phyloP scores from a whole-genome alignment of 2,797 vertebrate species.

The Microctenopoma stevenorrisi region DNA sequence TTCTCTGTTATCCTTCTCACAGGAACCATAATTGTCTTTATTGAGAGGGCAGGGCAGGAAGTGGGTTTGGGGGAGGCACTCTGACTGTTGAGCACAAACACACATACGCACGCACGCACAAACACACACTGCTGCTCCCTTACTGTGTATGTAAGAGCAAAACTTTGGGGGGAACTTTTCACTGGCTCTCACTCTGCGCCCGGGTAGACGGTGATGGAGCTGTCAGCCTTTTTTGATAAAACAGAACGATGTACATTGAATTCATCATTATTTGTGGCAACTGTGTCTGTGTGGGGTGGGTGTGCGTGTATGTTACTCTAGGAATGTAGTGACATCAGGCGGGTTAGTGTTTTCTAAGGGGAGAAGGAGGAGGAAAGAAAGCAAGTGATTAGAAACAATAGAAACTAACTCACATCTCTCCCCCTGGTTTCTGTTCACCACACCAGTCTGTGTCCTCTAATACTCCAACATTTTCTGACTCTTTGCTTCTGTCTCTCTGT shows the following conservation, averaged over 20 bases:
- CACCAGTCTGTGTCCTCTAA: conserved; percentile 10
- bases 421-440: conserved; percentile 13
- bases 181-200: neutral
- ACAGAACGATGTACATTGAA: conserved; percentile 49
- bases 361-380: conserved; percentile 7
- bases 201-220: conserved; percentile 15
- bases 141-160: conserved; percentile 47
- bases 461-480: conserved; percentile 5
- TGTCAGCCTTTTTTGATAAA: conserved; percentile 12
- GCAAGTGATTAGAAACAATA: conserved; percentile 21
- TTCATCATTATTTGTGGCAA: conserved; percentile 49
- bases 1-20: conserved; percentile 68
- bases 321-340: conserved; percentile 77
- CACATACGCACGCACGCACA: conserved; percentile 4
- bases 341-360: conserved; percentile 49
- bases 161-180: conserved; percentile 22
- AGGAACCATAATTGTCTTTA: conserved; percentile 80
- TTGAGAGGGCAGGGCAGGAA: conserved; percentile 82
- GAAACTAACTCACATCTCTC: conserved; percentile 32
- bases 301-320: neutral
- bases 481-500: conserved; percentile 24
- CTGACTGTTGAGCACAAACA: conserved; percentile 28
- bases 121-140: conserved; percentile 18
- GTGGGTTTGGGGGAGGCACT: conserved; percentile 77
- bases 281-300: conserved; percentile 40